phyloP scores from a whole-genome alignment of 1,140 invertebrate genomes.

The Streblospio benedicti region DNA sequence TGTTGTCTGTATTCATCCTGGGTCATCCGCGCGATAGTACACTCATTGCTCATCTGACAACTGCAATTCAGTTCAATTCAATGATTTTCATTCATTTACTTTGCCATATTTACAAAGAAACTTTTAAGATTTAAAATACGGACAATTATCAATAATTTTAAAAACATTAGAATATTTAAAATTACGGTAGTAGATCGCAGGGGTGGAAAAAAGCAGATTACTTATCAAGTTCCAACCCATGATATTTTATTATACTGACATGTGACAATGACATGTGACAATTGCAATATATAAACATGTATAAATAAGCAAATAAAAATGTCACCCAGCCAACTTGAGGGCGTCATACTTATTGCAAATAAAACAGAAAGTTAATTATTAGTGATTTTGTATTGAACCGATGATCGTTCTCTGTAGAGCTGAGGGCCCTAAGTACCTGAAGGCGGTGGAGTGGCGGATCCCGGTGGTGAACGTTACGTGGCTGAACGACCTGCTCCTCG shows the following conservation, averaged over 20 bases:
- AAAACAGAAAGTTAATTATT: background rate
- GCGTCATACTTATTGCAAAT: background rate
- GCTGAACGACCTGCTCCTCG: slow-evolving; percentile 86
- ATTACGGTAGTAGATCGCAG: too few relatives aligned
- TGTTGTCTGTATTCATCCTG: too few relatives aligned
- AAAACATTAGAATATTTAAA: too few relatives aligned
- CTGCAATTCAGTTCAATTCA: slow-evolving; percentile 3
- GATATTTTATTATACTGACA: background rate
- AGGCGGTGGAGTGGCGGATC: slow-evolving; percentile 75
- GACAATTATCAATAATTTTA: too few relatives aligned
- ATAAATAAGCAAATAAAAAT: background rate
- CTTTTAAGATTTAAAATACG: too few relatives aligned
- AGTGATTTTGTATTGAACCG: background rate
- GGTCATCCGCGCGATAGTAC: too few relatives aligned
- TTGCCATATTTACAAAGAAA: too few relatives aligned
- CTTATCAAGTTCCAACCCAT: background rate
- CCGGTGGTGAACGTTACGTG: slow-evolving; percentile 85
- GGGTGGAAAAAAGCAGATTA: background rate
- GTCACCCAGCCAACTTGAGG: too few relatives aligned
- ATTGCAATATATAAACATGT: background rate
- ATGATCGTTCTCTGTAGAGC: slow-evolving; percentile 50
- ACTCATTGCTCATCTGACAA: too few relatives aligned
- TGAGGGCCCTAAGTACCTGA: slow-evolving; percentile 77
- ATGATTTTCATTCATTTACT: background rate
- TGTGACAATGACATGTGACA: background rate